Conservation (phyloP, 2,113 vertebrate genomes). For the Nycticryphes semicollaris region DNA sequence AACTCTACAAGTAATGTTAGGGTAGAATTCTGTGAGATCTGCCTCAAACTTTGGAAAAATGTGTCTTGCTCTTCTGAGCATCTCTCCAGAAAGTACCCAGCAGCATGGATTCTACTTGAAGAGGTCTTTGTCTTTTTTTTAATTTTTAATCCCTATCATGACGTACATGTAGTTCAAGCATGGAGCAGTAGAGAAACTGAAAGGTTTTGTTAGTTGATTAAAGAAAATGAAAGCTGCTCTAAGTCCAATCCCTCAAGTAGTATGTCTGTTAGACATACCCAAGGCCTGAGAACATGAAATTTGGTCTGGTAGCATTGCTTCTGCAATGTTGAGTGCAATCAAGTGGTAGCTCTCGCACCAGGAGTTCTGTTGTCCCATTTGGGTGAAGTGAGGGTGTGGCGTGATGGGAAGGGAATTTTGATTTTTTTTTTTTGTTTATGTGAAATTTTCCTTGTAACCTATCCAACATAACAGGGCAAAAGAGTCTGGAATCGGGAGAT, state of each 20-base stretch:
- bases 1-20: neutral
- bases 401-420: neutral
- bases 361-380: neutral
- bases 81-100: neutral
- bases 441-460: neutral
- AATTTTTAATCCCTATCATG: neutral
- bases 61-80: neutral
- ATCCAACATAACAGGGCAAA: neutral
- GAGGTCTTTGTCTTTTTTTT: neutral
- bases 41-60: neutral
- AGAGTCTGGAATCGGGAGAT: conserved; percentile 31
- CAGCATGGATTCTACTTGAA: neutral
- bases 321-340: neutral
- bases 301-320: neutral
- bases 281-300: neutral
- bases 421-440: neutral
- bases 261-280: neutral
- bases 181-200: neutral
- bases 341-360: neutral
- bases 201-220: neutral
- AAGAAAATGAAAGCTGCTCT: neutral
- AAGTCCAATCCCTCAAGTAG: neutral
- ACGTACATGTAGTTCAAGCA: neutral
- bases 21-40: neutral
- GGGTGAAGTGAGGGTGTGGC: neutral